These are phyloP conservation scores for Ahaetulla prasina DNA, from an alignment of 2,113 vertebrate species.

Conservation along the genomic window DNA sequence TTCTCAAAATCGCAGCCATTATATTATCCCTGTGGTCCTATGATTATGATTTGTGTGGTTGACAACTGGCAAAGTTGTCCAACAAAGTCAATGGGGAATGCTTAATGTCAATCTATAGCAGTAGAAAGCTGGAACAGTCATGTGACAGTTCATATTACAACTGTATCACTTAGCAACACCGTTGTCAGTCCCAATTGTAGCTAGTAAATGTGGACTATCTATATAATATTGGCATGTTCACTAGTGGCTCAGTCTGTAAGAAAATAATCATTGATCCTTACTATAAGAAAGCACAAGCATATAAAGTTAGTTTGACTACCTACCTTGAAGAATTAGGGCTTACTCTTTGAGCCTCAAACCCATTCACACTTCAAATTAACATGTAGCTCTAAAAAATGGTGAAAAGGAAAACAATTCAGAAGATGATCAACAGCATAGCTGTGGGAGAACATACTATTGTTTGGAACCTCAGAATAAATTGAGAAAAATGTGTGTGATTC, in stretches of 20 bases:
- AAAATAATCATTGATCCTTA: neutral
- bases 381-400: neutral
- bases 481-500: neutral
- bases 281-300: neutral
- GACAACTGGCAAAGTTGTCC: neutral
- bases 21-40: neutral
- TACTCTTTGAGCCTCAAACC: neutral
- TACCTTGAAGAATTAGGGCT: neutral
- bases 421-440: neutral
- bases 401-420: neutral
- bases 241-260: neutral
- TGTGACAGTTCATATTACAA: neutral
- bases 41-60: neutral
- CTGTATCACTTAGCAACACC: neutral
- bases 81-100: neutral
- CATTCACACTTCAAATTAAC: neutral
- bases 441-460: neutral
- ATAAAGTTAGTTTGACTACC: neutral
- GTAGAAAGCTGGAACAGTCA: neutral
- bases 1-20: neutral
- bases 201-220: neutral
- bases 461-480: neutral
- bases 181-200: neutral
- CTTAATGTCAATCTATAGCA: neutral
- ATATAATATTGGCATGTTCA: neutral